Evolutionary conservation across 2,797 vertebrate species (phyloP), one percentile per base, ranked within the genome.

Genomic region (Ptychobarbus kaznakovi): DNA sequence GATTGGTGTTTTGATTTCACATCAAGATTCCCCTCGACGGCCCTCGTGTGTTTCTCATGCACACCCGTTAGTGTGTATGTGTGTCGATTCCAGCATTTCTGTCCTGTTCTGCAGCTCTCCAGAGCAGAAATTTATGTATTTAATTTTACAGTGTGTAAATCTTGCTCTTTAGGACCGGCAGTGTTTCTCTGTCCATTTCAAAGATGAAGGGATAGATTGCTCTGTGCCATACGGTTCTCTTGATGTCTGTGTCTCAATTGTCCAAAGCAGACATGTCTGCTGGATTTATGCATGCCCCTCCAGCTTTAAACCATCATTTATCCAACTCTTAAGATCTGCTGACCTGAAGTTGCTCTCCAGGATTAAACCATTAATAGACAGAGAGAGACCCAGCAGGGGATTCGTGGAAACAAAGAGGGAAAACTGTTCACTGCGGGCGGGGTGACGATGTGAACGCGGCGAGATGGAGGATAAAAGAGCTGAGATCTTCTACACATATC

Each of bases 141-240:
- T 35, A 44, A 3, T 85, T 82, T 78, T 69, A 66, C 25, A 82
- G 76, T 69, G 28, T 72, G 82, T 85, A 81, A 70, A 75, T 87
- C n/a, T 80, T 16, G 22, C 53, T 82, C 11, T 82, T 58, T 44
- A 63, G 3, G 53, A 35, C 38, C 5, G 94, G 93, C 95, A 94
- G 90, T 92, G 90, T 93, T 93, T 95, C 93, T 93, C 93, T 93
- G 94, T 94, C 95, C 93, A 93, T 95, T 94, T 94, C 92, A 91
- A 91, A 93, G 94, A 95, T 95, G 93, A 94, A 94, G 93, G 94
- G 92, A 96, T 94, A 95, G 95, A 95, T 95, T 94, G n/a, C 65
- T 74, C 49, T 20, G 69, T 76, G 86, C 69, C 53, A 28, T 38
- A 74, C 10, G 74, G 28, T 56, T 69, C 40, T 79, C 28, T 69